Conservation (phyloP, 2,797 vertebrate genomes). For the Balearica regulorum region DNA sequence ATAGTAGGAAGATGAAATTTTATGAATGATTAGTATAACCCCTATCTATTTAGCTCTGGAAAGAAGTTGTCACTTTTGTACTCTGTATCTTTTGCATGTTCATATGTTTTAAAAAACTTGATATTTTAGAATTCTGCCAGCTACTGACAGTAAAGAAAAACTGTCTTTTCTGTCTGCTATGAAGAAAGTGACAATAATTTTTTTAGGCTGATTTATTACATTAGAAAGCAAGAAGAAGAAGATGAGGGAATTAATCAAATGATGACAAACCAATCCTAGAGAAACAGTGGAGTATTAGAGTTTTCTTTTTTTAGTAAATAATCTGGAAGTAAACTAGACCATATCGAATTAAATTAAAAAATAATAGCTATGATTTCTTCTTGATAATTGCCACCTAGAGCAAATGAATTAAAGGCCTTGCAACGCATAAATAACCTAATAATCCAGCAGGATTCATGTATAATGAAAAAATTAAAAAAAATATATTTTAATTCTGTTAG, state of each 20-base stretch:
- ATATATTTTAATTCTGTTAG: background rate
- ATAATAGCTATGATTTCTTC: background rate
- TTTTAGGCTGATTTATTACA: constrained; percentile 25
- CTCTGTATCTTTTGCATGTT: background rate
- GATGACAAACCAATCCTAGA: background rate
- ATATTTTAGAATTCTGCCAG: background rate
- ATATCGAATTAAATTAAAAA: background rate
- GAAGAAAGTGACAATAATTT: constrained; percentile 12
- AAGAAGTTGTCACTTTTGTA: background rate
- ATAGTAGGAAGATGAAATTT: background rate
- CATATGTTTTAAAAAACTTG: background rate
- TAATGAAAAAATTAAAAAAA: background rate
- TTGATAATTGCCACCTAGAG: background rate
- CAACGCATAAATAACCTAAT: background rate
- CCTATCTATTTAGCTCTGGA: background rate
- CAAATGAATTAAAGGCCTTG: background rate
- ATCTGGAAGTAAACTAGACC: background rate
- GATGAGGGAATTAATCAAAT: background rate
- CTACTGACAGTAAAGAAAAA: background rate
- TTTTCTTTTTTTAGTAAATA: background rate
- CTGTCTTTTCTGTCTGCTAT: background rate
- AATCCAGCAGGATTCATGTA: background rate
- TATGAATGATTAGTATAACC: background rate
- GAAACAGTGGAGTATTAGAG: background rate
- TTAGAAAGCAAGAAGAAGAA: background rate